These are phyloP conservation scores for Peromyscus maniculatus DNA, from an alignment of 2,113 vertebrate genomes.

Conservation along the genomic window DNA sequence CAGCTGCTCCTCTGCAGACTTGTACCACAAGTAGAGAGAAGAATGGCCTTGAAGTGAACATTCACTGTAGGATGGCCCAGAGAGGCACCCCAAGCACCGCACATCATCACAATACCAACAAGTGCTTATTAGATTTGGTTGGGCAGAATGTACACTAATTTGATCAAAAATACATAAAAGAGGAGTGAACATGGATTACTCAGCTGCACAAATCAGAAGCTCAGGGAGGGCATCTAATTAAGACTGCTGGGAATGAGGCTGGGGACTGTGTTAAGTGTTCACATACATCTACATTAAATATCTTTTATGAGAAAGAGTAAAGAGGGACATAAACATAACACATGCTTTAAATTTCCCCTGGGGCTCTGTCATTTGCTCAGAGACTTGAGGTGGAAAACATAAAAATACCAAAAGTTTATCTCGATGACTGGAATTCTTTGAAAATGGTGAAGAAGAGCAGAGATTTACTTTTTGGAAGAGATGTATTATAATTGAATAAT, in stretches of 20 bases:
- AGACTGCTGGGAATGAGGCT: background rate
- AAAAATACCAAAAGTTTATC: background rate
- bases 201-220: background rate
- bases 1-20: background rate
- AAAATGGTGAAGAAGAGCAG: constrained; percentile 32
- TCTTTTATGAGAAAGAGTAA: background rate
- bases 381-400: constrained; percentile 3
- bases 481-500: background rate
- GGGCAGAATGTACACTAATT: background rate
- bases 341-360: background rate
- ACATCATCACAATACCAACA: background rate
- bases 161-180: background rate
- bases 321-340: background rate
- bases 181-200: background rate
- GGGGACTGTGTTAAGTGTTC: background rate
- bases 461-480: background rate
- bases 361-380: background rate
- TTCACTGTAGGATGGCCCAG: background rate
- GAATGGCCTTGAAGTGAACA: background rate
- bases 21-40: background rate
- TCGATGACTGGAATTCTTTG: constrained; percentile 1
- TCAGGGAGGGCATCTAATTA: background rate
- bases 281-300: background rate
- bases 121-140: background rate
- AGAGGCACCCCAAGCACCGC: background rate